Evolutionary conservation across 2,797 vertebrate species (phyloP).

Genomic region (Schizopygopsis pylzovi): DNA sequence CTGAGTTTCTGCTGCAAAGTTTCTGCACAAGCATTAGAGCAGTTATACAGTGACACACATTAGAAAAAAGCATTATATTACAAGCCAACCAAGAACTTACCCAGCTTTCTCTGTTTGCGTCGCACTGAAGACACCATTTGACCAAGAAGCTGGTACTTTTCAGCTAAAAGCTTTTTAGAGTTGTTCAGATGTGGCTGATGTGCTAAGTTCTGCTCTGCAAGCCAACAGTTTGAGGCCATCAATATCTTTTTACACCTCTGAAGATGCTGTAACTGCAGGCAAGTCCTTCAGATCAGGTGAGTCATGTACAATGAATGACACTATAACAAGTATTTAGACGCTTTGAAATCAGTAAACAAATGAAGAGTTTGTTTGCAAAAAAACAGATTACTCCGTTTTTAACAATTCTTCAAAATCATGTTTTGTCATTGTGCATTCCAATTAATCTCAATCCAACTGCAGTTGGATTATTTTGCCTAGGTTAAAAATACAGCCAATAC

Average conservation of each 20-base stretch:
- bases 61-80: neutral
- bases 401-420: too few species aligned
- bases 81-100: constrained; percentile 54
- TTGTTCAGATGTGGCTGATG: constrained; percentile 63
- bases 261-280: constrained; percentile 64
- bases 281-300: constrained; percentile 2
- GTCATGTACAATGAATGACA: neutral
- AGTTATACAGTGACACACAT: neutral
- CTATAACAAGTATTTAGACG: neutral
- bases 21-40: constrained; percentile 27
- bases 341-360: neutral
- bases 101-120: constrained; percentile 65
- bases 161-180: constrained; percentile 62
- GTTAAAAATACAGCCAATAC: too few species aligned
- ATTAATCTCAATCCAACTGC: too few species aligned
- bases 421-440: too few species aligned
- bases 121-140: constrained; percentile 56
- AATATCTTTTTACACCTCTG: constrained; percentile 56
- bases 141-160: constrained; percentile 66
- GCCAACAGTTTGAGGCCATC: constrained; percentile 61
- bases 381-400: too few species aligned
- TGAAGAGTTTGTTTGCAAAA: too few species aligned
- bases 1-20: constrained; percentile 49
- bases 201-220: constrained; percentile 65
- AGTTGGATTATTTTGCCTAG: too few species aligned